Evolutionary conservation across 2,888 invertebrate genomes (phyloP), one percentile per base, ranked within the genome.

Genomic region (Acrobasis repandana): DNA sequence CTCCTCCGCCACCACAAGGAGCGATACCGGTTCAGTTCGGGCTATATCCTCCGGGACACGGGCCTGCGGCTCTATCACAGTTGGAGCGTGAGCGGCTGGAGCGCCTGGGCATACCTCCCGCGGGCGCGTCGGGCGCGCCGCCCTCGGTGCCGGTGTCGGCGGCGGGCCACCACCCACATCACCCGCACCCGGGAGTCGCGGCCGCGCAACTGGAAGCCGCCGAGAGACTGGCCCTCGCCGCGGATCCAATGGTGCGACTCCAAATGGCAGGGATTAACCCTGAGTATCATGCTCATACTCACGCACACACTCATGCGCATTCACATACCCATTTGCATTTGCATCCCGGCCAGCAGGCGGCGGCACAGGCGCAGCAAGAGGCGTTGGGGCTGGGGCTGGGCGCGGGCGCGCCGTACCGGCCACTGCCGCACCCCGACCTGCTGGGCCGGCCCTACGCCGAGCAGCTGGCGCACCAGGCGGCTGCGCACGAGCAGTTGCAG

Each of bases 261-360:
- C 98, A 98, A 93, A 97, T 98, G 97, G 97, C 97, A 74, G 97
- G 97, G 83, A 95, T 96, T 77, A 95, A 94, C 75, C 96, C 96
- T 57, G 97, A 97, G 93, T 97, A 96, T 93, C 97, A 97, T 91
- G 97, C 97, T 80, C 97, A 98, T 93, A 97, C 97, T 73, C 97
- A 97, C 88, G 97, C 97, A 75, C 97, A 97, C 92, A 96, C 97
- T 72, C 97, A 97, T 88, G 96, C 97, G 80, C 97, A 98, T 93
- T 96, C 97, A 77, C 97, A 97, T 93, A 95, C 96, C 73, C 97
- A 97, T 92, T 94, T 96, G 73, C 96, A 96, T 93, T 93, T 95
- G 72, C 95, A 94, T 84, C 96, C 96, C 78, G 95, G 95, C 67
- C 95, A 95, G 86, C 95, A 95, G 81, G 94, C 93, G 72, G 94